phyloP scores from a whole-genome alignment of 2,797 vertebrate genomes.

The Myoxocephalus aenaeus region DNA sequence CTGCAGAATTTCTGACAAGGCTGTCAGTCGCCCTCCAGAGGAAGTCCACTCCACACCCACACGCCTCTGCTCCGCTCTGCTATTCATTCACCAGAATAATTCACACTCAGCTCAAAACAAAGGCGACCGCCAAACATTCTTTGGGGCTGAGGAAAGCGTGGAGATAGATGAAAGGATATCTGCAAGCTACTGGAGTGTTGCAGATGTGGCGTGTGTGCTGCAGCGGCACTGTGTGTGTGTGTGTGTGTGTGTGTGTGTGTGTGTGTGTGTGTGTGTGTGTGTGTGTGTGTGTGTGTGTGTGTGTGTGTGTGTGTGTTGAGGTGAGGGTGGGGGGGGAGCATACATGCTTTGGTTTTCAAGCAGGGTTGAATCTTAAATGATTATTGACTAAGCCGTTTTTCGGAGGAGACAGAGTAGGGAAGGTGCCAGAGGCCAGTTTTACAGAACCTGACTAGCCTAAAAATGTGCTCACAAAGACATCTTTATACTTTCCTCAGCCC shows the following conservation, averaged over 20 bases:
- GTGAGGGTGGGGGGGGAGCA: conserved; percentile 3
- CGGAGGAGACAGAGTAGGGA: conserved; percentile 14
- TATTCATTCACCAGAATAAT: conserved; percentile 54
- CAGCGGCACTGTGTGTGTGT: not conserved
- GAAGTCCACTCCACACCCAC: not conserved
- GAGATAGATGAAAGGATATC: conserved; percentile 49
- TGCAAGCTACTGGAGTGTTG: conserved; percentile 38
- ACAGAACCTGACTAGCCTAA: conserved; percentile 44
- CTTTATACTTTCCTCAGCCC: conserved; percentile 10
- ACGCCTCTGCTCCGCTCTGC: not conserved
- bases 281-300: not conserved
- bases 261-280: conserved; percentile 5
- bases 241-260: conserved; percentile 11
- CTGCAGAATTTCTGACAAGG: conserved; percentile 58
- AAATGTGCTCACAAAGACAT: conserved; percentile 45
- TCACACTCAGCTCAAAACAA: conserved; percentile 62
- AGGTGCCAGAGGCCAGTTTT: conserved; percentile 47
- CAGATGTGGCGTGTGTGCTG: conserved; percentile 24
- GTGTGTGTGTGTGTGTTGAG: not conserved
- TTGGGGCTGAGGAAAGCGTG: conserved; percentile 27
- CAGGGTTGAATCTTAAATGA: conserved; percentile 48
- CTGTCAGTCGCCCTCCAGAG: conserved; percentile 25
- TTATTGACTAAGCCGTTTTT: conserved; percentile 57
- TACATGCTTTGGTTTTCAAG: conserved; percentile 64
- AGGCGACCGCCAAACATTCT: conserved; percentile 13